phyloP scores from a whole-genome alignment of 2,797 vertebrate species.

The Melanotaenia boesemani region DNA sequence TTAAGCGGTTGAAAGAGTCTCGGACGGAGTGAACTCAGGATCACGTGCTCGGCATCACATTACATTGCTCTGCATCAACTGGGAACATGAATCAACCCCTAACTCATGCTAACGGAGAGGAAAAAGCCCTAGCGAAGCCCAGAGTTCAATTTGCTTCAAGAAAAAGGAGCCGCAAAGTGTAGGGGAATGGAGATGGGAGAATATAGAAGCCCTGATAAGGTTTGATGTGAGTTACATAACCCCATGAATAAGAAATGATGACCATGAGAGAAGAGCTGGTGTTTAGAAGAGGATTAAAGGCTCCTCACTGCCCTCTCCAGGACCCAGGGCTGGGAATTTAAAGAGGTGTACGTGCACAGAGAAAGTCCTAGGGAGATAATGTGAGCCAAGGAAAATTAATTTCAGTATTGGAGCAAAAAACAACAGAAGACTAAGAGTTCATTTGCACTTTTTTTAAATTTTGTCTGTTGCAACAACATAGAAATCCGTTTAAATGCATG shows the following conservation, averaged over 20 bases:
- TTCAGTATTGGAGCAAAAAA: neutral
- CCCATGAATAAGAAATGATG: conserved; percentile 80
- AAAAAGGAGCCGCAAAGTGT: conserved; percentile 11
- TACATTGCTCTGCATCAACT: conserved; percentile 44
- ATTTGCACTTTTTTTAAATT: neutral
- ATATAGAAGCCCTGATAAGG: conserved; percentile 40
- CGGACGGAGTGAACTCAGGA: conserved; percentile 24
- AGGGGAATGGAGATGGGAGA: conserved; percentile 34
- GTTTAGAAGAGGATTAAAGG: conserved; percentile 69
- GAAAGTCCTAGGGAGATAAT: neutral
- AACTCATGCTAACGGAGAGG: conserved; percentile 49
- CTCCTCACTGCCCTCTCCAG: conserved; percentile 72
- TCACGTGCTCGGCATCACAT: conserved; percentile 49
- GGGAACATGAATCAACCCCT: conserved; percentile 45
- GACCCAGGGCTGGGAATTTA: conserved; percentile 49
- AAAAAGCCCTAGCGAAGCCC: conserved; percentile 41
- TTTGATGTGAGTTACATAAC: conserved; percentile 73
- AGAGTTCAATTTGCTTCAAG: conserved; percentile 40
- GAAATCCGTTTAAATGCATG: too few relatives aligned
- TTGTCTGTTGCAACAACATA: neutral
- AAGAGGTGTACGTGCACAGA: neutral
- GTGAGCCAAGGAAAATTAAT: conserved; percentile 17
- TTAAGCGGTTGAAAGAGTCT: conserved; percentile 34
- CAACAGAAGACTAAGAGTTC: neutral
- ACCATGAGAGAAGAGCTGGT: conserved; percentile 59